Conservation (phyloP, 2,797 vertebrate genomes). For the Tarsius wallacei region DNA sequence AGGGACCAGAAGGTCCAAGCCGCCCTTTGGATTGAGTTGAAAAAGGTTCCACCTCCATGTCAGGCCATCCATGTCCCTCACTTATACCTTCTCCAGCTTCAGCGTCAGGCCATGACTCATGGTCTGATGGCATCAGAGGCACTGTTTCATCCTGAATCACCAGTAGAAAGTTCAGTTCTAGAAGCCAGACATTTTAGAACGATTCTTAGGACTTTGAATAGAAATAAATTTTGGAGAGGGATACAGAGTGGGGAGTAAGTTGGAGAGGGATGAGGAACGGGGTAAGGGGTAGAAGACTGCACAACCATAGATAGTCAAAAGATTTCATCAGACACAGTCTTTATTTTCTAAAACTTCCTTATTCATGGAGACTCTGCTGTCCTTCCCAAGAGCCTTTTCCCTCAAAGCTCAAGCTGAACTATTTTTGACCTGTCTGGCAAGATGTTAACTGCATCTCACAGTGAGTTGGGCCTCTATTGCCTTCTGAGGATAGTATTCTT, state of each 20-base stretch:
- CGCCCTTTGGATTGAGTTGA: background rate
- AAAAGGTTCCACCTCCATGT: background rate
- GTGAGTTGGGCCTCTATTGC: constrained; percentile 81
- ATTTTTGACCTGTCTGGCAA: constrained; percentile 95
- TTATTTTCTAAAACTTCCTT: background rate
- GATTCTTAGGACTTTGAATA: background rate
- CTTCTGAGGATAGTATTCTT: constrained; percentile 79
- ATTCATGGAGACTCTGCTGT: background rate
- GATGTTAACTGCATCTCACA: constrained; percentile 94
- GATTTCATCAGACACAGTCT: background rate
- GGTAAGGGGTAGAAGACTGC: background rate
- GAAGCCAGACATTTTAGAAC: constrained; percentile 39
- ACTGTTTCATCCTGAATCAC: constrained; percentile 24
- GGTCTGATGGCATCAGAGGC: background rate
- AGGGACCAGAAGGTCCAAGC: background rate
- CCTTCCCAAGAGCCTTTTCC: constrained; percentile 88
- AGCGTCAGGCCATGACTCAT: background rate
- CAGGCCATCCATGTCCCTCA: rapidly evolving
- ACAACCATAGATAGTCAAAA: background rate
- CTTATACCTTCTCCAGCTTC: background rate
- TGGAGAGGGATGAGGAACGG: background rate
- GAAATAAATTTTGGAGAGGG: background rate
- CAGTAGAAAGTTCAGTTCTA: constrained; percentile 29
- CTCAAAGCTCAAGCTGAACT: constrained; percentile 92
- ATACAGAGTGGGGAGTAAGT: background rate